These are phyloP conservation scores for Drosophila demipolita DNA, from an alignment of 2,888 invertebrate genomes.

Conservation along the genomic window DNA sequence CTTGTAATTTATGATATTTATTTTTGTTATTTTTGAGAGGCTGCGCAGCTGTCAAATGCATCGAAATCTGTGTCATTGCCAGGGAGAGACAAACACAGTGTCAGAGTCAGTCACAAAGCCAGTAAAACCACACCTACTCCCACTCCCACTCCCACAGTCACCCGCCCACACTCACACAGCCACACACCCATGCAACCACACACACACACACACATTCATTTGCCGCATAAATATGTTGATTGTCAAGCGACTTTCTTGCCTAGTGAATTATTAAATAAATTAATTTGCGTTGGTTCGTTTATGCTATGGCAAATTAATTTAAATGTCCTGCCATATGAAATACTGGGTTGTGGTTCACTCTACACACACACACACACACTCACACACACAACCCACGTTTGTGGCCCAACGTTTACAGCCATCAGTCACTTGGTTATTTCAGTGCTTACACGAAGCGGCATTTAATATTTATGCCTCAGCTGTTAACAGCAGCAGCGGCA, in stretches of 20 bases:
- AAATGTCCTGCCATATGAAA: conserved; percentile 68
- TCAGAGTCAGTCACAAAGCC: conserved; percentile 17
- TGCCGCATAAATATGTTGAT: conserved; percentile 66
- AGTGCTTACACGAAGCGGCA: conserved; percentile 42
- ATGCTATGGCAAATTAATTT: conserved; percentile 75
- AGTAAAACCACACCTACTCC: conserved; percentile 22
- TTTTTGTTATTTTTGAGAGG: conserved; percentile 51
- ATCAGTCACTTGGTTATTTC: conserved; percentile 33
- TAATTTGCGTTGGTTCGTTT: conserved; percentile 70
- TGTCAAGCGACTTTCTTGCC: conserved; percentile 74
- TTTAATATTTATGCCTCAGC: conserved; percentile 67
- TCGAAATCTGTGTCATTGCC: conserved; percentile 61
- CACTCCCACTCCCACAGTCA: conserved; percentile 10
- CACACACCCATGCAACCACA: conserved; percentile 6
- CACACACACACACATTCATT: conserved; percentile 8
- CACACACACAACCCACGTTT: conserved; percentile 4
- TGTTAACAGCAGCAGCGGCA: conserved; percentile 37
- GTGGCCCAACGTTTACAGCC: conserved; percentile 16
- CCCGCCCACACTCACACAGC: conserved; percentile 17
- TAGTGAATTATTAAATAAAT: conserved; percentile 80
- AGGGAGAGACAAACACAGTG: conserved; percentile 12
- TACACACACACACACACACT: background rate
- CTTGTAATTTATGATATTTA: conserved; percentile 73
- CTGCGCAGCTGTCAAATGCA: conserved; percentile 71
- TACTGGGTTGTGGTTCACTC: conserved; percentile 35